These are phyloP conservation scores for Kryptolebias marmoratus DNA, from an alignment of 2,113 vertebrate genomes.

Conservation along the genomic window DNA sequence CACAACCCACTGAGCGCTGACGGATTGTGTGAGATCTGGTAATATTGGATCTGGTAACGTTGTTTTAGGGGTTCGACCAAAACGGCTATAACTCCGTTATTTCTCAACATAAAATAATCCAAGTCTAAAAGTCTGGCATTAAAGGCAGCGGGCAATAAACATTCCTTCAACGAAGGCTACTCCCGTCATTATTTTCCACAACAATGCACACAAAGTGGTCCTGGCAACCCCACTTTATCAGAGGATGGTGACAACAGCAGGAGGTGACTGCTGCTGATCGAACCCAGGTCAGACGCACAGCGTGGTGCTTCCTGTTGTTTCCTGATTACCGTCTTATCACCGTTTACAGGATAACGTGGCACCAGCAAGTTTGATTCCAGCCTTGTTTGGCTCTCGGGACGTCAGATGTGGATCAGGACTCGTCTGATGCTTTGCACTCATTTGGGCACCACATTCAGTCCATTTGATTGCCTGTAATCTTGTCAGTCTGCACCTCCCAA, in stretches of 20 bases:
- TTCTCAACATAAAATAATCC: too few relatives aligned
- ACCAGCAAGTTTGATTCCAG: constrained; percentile 47
- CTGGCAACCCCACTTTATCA: constrained; percentile 35
- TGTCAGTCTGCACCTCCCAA: constrained; percentile 34
- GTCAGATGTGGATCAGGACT: constrained; percentile 18
- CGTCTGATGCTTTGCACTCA: constrained; percentile 30
- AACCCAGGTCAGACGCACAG: constrained; percentile 44
- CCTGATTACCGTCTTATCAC: constrained; percentile 49
- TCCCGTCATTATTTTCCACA: neutral
- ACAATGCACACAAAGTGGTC: constrained; percentile 4
- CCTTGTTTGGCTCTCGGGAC: constrained; percentile 44
- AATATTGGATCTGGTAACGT: too few relatives aligned
- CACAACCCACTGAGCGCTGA: too few relatives aligned
- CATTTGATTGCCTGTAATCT: constrained; percentile 45
- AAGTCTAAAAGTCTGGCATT: too few relatives aligned
- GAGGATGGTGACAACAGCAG: constrained; percentile 28
- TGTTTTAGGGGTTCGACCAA: too few relatives aligned
- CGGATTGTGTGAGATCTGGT: too few relatives aligned
- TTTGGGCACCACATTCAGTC: constrained; percentile 34
- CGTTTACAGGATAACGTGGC: constrained; percentile 39
- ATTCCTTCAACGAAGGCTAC: too few relatives aligned
- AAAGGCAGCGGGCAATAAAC: too few relatives aligned
- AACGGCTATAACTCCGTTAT: too few relatives aligned
- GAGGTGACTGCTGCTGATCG: constrained; percentile 33
- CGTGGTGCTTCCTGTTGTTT: constrained; percentile 38